These are phyloP conservation scores for Automeris io DNA, from an alignment of 2,888 invertebrate genomes.

Conservation along the genomic window DNA sequence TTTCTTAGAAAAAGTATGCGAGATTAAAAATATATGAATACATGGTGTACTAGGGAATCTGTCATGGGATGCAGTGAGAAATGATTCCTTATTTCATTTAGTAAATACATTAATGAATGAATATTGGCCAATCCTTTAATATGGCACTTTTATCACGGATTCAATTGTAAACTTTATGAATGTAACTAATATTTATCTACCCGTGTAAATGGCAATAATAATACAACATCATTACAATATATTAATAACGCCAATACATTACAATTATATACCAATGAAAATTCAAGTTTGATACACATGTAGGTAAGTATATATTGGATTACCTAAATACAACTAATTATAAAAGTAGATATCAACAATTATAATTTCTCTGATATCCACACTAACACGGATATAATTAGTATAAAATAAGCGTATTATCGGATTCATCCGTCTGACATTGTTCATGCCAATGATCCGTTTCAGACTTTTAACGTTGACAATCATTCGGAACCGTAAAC, in stretches of 20 bases:
- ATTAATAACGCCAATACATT: constrained; percentile 33
- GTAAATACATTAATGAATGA: constrained; percentile 25
- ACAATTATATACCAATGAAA: constrained; percentile 33
- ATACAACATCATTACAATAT: constrained; percentile 30
- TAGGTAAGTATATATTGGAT: constrained; percentile 35
- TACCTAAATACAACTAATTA: constrained; percentile 53
- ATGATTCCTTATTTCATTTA: constrained; percentile 21
- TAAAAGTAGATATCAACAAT: constrained; percentile 64
- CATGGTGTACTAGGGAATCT: too few relatives aligned
- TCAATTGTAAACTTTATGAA: constrained; percentile 33
- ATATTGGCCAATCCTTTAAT: constrained; percentile 43
- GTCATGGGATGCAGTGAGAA: constrained; percentile 50
- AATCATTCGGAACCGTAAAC: constrained; percentile 25
- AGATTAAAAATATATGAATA: too few relatives aligned
- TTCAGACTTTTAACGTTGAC: constrained; percentile 66
- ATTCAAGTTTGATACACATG: constrained; percentile 40
- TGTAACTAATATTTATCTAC: constrained; percentile 37
- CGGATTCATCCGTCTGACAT: constrained; percentile 63
- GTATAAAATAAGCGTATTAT: constrained; percentile 75
- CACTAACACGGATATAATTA: constrained; percentile 65
- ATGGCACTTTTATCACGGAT: constrained; percentile 69
- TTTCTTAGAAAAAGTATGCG: neutral
- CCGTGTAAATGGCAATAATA: constrained; percentile 54
- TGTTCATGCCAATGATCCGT: constrained; percentile 56
- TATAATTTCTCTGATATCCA: constrained; percentile 55